These are phyloP conservation scores for Oncorhynchus keta DNA, from an alignment of 2,113 vertebrate species.

Conservation along the genomic window DNA sequence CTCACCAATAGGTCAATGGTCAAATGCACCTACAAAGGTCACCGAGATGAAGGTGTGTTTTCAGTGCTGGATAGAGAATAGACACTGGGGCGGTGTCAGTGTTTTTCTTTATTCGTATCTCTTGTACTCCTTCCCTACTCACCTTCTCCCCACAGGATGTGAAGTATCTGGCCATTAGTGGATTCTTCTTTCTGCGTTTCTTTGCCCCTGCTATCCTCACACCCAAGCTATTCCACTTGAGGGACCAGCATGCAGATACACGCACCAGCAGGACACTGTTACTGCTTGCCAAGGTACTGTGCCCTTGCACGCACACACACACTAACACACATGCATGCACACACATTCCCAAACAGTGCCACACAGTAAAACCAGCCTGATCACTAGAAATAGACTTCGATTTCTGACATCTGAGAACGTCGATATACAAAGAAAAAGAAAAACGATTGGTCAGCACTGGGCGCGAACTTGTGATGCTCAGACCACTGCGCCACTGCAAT, in stretches of 20 bases:
- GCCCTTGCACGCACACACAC: constrained; percentile 4
- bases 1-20: neutral
- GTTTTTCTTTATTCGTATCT: neutral
- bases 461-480: no score
- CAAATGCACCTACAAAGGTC: neutral
- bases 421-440: no score
- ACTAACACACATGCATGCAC: neutral
- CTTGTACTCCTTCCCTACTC: neutral
- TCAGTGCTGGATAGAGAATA: neutral
- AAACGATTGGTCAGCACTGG: no score
- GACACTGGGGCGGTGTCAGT: neutral
- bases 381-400: no score
- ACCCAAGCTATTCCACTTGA: constrained; percentile 87
- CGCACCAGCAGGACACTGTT: constrained; percentile 85
- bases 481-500: no score
- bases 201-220: constrained; percentile 88
- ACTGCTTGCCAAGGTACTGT: constrained; percentile 85
- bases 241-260: constrained; percentile 84
- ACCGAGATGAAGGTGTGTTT: no score
- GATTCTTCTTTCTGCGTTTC: constrained; percentile 89
- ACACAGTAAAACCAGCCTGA: no score
- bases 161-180: constrained; percentile 85
- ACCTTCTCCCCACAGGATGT: constrained; percentile 73
- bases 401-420: no score
- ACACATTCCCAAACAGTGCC: no score